Evolutionary conservation across 2,797 vertebrate genomes (phyloP).

Genomic region (Lutjanus campechanus): DNA sequence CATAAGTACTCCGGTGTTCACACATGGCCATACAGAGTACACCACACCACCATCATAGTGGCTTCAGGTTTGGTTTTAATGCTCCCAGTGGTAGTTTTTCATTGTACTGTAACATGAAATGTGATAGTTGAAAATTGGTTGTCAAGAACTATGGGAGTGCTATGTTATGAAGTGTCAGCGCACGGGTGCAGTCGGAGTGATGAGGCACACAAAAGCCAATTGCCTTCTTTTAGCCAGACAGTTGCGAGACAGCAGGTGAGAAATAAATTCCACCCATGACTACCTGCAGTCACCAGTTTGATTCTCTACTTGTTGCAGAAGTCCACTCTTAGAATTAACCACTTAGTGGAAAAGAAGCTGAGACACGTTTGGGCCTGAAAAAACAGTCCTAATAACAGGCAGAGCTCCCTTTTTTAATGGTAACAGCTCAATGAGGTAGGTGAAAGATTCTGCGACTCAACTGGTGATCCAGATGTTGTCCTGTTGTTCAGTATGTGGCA

Average conservation of each 20-base stretch:
- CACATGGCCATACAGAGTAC: neutral
- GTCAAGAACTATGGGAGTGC: slow-evolving; percentile 53
- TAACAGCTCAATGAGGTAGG: slow-evolving; percentile 22
- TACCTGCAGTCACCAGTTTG: slow-evolving; percentile 32
- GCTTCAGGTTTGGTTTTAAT: slow-evolving; percentile 17
- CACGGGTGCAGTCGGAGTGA: slow-evolving; percentile 36
- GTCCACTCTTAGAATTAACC: slow-evolving; percentile 38
- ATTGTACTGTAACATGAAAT: slow-evolving; percentile 54
- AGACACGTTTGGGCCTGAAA: slow-evolving; percentile 19
- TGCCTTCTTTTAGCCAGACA: slow-evolving; percentile 42
- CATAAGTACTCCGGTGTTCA: neutral
- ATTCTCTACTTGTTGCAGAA: slow-evolving; percentile 27
- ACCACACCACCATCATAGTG: neutral
- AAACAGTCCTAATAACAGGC: slow-evolving; percentile 15
- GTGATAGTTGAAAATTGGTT: slow-evolving; percentile 67
- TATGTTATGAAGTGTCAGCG: slow-evolving; percentile 55
- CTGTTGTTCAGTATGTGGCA: slow-evolving; percentile 42
- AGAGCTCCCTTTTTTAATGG: neutral
- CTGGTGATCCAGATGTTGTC: slow-evolving; percentile 57
- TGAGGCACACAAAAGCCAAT: slow-evolving; percentile 55
- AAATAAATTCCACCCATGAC: slow-evolving; percentile 45
- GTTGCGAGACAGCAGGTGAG: slow-evolving; percentile 29
- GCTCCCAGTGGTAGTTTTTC: slow-evolving; percentile 20
- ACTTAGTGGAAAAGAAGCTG: slow-evolving; percentile 18
- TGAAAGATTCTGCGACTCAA: slow-evolving; percentile 28